A percentile compares a stretch with the other conserved stretches of the same genome.
Evolutionary conservation across 1,140 invertebrate species (phyloP).

Genomic region (Calycopis cecrops): DNA sequence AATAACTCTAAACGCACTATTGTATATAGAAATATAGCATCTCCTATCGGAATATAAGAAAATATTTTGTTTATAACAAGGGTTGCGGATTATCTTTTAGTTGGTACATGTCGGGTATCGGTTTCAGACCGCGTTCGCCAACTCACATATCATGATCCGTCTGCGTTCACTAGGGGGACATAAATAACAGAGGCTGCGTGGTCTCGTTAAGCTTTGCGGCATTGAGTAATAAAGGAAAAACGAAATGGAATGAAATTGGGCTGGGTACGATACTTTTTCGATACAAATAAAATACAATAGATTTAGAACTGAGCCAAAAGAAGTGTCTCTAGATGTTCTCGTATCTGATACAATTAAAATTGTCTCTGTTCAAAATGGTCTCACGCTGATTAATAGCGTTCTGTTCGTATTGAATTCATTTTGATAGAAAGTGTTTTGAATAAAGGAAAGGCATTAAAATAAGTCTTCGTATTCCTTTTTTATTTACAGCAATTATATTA

Average conservation of each 20-base stretch:
- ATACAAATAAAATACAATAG: constrained; percentile 63
- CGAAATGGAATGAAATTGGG: constrained; percentile 74
- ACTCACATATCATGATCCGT: constrained; percentile 68
- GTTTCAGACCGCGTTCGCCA: constrained; percentile 49
- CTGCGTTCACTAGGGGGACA: constrained; percentile 67
- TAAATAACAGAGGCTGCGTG: constrained; percentile 66
- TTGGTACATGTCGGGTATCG: constrained; percentile 61
- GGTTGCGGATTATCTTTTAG: constrained; percentile 43
- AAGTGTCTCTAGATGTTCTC: constrained; percentile 48
- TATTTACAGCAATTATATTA: constrained; percentile 35
- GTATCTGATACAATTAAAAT: constrained; percentile 63
- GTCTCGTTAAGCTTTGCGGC: constrained; percentile 69
- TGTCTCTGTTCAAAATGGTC: constrained; percentile 53
- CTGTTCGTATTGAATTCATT: constrained; percentile 53
- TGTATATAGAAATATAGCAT: too few species aligned
- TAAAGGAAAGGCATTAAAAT: constrained; percentile 49
- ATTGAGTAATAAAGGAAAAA: constrained; percentile 73
- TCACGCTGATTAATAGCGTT: constrained; percentile 43
- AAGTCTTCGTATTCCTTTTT: constrained; percentile 38
- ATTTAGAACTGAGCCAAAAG: constrained; percentile 63
- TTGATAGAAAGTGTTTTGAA: constrained; percentile 56
- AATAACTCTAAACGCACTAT: too few species aligned
- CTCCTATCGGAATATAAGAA: too few species aligned
- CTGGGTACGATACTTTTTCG: constrained; percentile 68
- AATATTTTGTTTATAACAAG: too few species aligned